Conservation (phyloP, 2,888 invertebrate genomes). For the Epirrhoe alternata region DNA sequence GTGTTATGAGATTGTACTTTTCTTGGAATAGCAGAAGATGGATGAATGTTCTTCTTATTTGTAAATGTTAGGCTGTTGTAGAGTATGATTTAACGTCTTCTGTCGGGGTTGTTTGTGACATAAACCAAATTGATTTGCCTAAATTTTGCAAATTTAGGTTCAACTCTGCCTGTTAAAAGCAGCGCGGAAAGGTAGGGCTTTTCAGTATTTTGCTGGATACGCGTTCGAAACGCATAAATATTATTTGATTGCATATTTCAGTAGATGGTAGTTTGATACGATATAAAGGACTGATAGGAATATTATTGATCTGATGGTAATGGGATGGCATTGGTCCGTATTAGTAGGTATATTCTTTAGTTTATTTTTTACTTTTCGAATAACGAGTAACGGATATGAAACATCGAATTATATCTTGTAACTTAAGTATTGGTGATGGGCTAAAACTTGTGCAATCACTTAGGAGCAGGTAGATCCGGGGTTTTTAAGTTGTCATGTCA, state of each 20-base stretch:
- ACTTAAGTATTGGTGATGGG: background rate
- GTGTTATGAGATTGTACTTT: slow-evolving; percentile 19
- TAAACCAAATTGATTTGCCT: slow-evolving; percentile 1
- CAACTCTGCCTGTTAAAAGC: slow-evolving; percentile 14
- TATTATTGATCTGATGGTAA: slow-evolving; percentile 52
- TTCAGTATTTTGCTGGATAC: slow-evolving; percentile 22
- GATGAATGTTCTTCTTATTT: slow-evolving; percentile 15
- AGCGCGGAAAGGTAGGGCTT: slow-evolving; percentile 7
- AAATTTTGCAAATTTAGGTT: slow-evolving; percentile 2
- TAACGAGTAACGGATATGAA: background rate
- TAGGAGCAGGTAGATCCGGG: no score
- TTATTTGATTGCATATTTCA: slow-evolving; percentile 22
- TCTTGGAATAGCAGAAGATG: slow-evolving; percentile 23
- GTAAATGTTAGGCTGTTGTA: slow-evolving; percentile 15
- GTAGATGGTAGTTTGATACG: slow-evolving; percentile 29
- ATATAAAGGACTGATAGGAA: slow-evolving; percentile 52
- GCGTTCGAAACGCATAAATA: slow-evolving; percentile 30
- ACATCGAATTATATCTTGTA: background rate
- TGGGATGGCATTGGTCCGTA: slow-evolving; percentile 37
- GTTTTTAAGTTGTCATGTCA: background rate
- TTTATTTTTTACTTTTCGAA: background rate
- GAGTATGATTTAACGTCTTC: slow-evolving; percentile 12
- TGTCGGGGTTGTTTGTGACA: slow-evolving; percentile 11
- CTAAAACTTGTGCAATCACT: background rate
- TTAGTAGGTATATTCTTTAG: slow-evolving; percentile 13